A percentile compares a stretch with the other conserved stretches of the same genome.
phyloP scores from a whole-genome alignment of 2,888 invertebrate species.

The Caenorhabditis wallacei region DNA sequence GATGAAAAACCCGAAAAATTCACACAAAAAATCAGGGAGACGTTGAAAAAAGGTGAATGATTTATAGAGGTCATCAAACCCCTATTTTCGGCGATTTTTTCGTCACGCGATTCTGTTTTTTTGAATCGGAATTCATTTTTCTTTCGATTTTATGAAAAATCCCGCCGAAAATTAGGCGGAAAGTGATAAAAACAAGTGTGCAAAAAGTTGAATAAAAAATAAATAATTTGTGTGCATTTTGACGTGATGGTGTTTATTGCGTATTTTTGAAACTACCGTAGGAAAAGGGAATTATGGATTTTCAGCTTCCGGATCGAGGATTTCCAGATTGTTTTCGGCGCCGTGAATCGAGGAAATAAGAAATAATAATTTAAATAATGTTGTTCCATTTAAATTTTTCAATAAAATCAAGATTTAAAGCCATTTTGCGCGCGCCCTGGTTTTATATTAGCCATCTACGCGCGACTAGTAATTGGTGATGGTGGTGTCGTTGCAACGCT shows the following conservation, averaged over 20 bases:
- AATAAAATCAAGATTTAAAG: background rate
- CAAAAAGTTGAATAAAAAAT: background rate
- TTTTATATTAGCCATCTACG: too few species aligned
- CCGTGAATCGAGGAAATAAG: conserved; percentile 8
- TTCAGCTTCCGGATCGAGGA: conserved; percentile 43
- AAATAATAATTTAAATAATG: background rate
- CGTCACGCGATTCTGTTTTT: background rate
- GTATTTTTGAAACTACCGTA: conserved; percentile 22
- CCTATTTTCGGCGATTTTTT: background rate
- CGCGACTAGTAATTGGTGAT: too few species aligned
- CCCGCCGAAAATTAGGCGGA: background rate
- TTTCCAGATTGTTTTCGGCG: conserved; percentile 45
- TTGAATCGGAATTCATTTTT: background rate
- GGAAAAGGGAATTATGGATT: background rate
- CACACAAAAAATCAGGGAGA: conserved; percentile 34
- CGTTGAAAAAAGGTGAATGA: conserved; percentile 42
- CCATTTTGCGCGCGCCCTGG: background rate
- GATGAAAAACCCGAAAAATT: conserved; percentile 8
- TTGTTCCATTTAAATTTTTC: background rate
- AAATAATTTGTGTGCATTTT: conserved; percentile 9
- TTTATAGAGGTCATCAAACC: conserved; percentile 1
- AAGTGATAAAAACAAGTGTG: background rate
- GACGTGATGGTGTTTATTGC: conserved; percentile 16
- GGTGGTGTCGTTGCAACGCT: background rate
- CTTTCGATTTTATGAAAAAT: background rate